Evolutionary conservation across 64 coral and sea anemone genomes (phyloP).

Genomic region (Orbicella faveolata): DNA sequence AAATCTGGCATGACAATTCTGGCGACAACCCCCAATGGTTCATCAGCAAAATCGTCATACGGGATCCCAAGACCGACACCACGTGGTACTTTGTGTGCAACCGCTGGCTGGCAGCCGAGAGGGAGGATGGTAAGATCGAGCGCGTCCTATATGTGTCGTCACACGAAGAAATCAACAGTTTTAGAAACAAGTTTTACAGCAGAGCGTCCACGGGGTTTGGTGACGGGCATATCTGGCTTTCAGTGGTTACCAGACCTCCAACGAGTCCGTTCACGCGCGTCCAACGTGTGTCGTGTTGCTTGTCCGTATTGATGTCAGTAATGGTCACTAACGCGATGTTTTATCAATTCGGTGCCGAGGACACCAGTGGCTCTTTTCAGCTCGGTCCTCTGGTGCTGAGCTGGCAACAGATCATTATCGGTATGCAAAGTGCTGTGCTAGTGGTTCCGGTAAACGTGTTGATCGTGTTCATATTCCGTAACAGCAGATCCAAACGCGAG

Average conservation of each 20-base stretch:
- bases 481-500: slow-evolving; percentile 58
- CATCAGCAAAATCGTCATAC: slow-evolving; percentile 60
- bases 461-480: slow-evolving; percentile 89
- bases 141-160: slow-evolving; percentile 66
- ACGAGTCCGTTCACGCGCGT: slow-evolving; percentile 86
- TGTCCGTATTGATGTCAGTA: slow-evolving; percentile 75
- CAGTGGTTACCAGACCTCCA: slow-evolving; percentile 88
- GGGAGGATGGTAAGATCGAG: slow-evolving; percentile 84
- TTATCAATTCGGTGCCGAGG: slow-evolving; percentile 80
- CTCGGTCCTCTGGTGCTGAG: slow-evolving; percentile 83
- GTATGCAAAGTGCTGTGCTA: slow-evolving; percentile 85
- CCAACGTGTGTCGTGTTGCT: slow-evolving; percentile 86
- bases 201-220: slow-evolving; percentile 68
- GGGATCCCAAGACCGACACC: slow-evolving; percentile 55
- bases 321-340: slow-evolving; percentile 97
- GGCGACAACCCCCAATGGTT: slow-evolving; percentile 89
- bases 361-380: slow-evolving; percentile 63
- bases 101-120: slow-evolving; percentile 87
- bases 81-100: slow-evolving; percentile 83
- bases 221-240: slow-evolving; percentile 95
- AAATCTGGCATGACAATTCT: slow-evolving; percentile 82
- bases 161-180: slow-evolving; percentile 69
- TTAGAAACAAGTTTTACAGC: slow-evolving; percentile 89
- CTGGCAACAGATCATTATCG: slow-evolving; percentile 70
- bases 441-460: slow-evolving; percentile 85